Base-by-base conservation (phyloP, 2,888 invertebrate genomes). In the Epinotia nisella region DNA sequence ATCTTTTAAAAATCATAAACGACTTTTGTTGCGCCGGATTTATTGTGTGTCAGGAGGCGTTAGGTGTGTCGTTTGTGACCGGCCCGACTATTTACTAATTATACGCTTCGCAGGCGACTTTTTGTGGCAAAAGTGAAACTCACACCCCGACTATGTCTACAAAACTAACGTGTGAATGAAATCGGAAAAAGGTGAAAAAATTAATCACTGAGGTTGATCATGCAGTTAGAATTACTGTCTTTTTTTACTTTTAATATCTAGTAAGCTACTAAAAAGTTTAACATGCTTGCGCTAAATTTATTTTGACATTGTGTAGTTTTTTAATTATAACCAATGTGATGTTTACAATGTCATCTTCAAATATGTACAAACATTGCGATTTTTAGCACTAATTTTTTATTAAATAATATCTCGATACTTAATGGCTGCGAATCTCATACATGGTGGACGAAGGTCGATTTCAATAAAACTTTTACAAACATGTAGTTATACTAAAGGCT, bases 1-100 rank as follows among this genome's bases (percentile, higher is more conserved):
- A 90, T 88, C 87, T 91, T 91, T 91, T 87, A 86, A 91, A 91
- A 91, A 89, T 92, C 86, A 90, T 90, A 90, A 91, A 90, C 81
- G 86, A 82, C 83, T 84, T 86, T 86, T 80, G 81, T 80, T 83
- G 85, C 82, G 77, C 83, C 79, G 84, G 82, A 87, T 88, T 89
- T 90, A 90, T 91, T 89, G 87, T 87, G 87, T 85, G 87, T 88
- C 84, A 81, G 82, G 85, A 87, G 87, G 87, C 82, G 86, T 87
- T 84, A 82, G 85, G 82, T 82, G 84, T 82, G 76, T 78, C 58
- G 75, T 79, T 82, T 86, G 84, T 82, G 82, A 83, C 80, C 78
- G 78, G 81, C 81, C 78, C 82, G 76, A 75, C 85, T 87, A 85
- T 89, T 89, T 85, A 84, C 88, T 90, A 90, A 93, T 92, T 92